Base-by-base conservation (phyloP, 2,888 invertebrate species). In the Rhogogaster chlorosoma region DNA sequence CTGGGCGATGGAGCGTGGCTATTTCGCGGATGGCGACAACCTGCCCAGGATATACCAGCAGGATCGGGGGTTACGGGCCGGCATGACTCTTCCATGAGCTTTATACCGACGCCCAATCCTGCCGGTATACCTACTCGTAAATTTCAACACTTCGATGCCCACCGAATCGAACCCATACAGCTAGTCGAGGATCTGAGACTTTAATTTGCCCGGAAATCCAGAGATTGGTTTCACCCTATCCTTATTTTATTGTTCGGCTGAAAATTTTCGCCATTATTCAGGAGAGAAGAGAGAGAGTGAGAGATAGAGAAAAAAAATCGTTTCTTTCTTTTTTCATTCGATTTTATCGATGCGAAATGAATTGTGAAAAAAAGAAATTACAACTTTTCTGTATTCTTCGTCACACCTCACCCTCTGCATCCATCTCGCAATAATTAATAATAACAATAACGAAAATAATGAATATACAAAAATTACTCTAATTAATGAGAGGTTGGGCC, bases 101-200 rank as follows among this genome's bases (percentile, higher is more conserved):
- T 42, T 42, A 57, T 57, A 67, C 67, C 77, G n/a, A 29, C 53
- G 42, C 53, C 77, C 77, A 77, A 77, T 77, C 77, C 53, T 29
- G 29, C 22, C n/a, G 77, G 49, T 53, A 49, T 49, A 53, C 53
- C n/a, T 77, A 77, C 77, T 77, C 77, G 77, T 77, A 77, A 77
- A 77, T 77, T 77, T 53, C 77, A 77, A 77, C 77, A 77, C 77
- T 77, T 32, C 77, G 77, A 77, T 77, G 77, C 77, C 77, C 77
- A 32, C 53, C 26, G 45, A 26, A 75, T n/a, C 53, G n/a, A 5
- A n/a, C 42, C 73, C 38, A 26, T 45, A 45, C 36, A n/a, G n/a
- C 36, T 42, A 38, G 38, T 42, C 67, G 15, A 6, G 32, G 67
- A 67, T 67, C 67, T 67, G 10, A 77, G 49, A 77, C 53, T 77